Conservation (phyloP, 2,888 invertebrate species). For the Apamea anceps region DNA sequence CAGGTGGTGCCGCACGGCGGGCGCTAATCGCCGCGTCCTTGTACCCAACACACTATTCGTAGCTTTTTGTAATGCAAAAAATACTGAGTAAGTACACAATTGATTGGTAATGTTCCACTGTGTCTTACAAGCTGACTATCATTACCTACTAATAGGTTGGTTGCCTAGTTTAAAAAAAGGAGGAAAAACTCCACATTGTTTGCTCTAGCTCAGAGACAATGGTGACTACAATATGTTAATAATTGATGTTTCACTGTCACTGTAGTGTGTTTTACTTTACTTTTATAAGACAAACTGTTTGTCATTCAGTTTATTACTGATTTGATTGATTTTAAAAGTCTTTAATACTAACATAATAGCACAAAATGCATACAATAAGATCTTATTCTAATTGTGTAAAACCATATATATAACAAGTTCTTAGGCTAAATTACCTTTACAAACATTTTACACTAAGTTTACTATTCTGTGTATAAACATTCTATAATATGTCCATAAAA, state of each 20-base stretch:
- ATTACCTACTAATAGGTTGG: slow-evolving; percentile 13
- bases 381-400: too few relatives aligned
- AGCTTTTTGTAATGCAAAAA: slow-evolving; percentile 59
- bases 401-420: too few relatives aligned
- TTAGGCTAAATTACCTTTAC: too few relatives aligned
- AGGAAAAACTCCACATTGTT: slow-evolving; percentile 19
- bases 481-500: too few relatives aligned
- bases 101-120: slow-evolving; percentile 32
- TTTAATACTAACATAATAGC: too few relatives aligned
- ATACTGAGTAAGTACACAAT: slow-evolving; percentile 30
- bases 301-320: neutral
- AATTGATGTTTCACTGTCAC: slow-evolving; percentile 29
- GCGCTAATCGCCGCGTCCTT: slow-evolving; percentile 76
- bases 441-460: too few relatives aligned
- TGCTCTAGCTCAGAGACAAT: slow-evolving; percentile 8
- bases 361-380: too few relatives aligned
- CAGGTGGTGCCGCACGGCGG: slow-evolving; percentile 65
- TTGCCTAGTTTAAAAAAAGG: slow-evolving; percentile 1
- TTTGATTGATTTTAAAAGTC: too few relatives aligned
- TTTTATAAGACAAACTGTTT: neutral
- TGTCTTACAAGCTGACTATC: slow-evolving; percentile 22
- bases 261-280: neutral
- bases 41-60: slow-evolving; percentile 46
- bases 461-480: too few relatives aligned
- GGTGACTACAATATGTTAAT: slow-evolving; percentile 13